Conservation (phyloP, 2,797 vertebrate genomes). For the Phoxinus dragarum region DNA sequence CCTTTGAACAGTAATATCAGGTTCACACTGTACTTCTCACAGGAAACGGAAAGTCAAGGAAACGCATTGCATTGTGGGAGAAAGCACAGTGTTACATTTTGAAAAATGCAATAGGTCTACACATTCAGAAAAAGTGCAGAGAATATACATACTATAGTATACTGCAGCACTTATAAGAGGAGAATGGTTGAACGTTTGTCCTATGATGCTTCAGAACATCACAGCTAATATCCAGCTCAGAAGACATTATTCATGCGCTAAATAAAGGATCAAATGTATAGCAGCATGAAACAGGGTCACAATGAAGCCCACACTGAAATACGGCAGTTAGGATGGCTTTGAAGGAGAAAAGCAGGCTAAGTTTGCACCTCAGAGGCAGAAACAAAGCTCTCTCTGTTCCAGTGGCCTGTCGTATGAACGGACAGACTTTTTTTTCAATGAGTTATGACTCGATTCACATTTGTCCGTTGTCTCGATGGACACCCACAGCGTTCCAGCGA, state of each 20-base stretch:
- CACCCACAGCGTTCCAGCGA: constrained; percentile 69
- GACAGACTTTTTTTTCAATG: constrained; percentile 68
- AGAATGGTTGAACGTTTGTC: not conserved
- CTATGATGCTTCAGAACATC: constrained; percentile 6
- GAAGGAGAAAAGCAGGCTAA: constrained; percentile 38
- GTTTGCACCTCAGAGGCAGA: constrained; percentile 41
- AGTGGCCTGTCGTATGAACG: constrained; percentile 52
- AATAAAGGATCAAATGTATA: constrained; percentile 29
- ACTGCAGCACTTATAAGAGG: not conserved
- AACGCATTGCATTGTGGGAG: not conserved
- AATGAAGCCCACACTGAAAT: constrained; percentile 37
- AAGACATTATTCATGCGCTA: constrained; percentile 13
- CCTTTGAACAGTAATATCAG: not conserved
- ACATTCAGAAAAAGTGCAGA: not conserved
- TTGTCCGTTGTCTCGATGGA: constrained; percentile 67
- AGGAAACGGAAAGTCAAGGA: not conserved
- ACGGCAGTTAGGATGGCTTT: constrained; percentile 48
- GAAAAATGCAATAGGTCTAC: not conserved
- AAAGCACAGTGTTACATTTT: not conserved
- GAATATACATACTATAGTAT: not conserved
- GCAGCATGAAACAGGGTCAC: constrained; percentile 37
- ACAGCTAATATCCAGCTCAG: constrained; percentile 16
- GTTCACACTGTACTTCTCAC: not conserved
- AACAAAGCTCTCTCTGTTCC: constrained; percentile 64
- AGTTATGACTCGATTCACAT: constrained; percentile 74